A percentile compares a stretch with the other conserved stretches of the same genome.
Evolutionary conservation across 2,797 vertebrate species (phyloP).

Genomic region (Alauda arvensis): DNA sequence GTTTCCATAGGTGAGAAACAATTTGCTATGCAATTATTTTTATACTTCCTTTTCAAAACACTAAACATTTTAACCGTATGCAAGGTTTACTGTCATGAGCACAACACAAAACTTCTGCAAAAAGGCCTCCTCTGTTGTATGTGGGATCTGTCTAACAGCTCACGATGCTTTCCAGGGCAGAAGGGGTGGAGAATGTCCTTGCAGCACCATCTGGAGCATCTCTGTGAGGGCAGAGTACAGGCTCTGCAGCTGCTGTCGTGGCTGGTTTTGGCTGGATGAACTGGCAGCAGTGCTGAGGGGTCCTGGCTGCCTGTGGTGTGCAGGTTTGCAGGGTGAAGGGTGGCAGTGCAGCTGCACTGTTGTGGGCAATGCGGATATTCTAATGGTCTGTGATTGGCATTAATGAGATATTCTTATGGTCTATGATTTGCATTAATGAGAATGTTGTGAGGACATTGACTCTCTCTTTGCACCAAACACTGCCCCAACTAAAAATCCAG

Average conservation of each 20-base stretch:
- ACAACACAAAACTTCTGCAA: not conserved
- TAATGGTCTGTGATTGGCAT: accelerated
- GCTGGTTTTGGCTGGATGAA: not conserved
- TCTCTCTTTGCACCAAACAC: not conserved
- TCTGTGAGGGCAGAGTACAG: accelerated
- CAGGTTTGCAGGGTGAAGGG: not conserved
- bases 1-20: not conserved
- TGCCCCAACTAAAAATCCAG: not conserved
- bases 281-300: not conserved
- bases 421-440: accelerated
- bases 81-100: not conserved
- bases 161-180: accelerated
- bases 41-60: not conserved
- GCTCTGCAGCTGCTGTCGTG: accelerated
- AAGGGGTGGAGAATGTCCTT: not conserved
- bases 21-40: not conserved
- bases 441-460: not conserved
- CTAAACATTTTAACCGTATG: accelerated
- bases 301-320: accelerated
- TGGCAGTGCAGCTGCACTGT: not conserved
- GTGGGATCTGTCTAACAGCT: not conserved
- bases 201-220: not conserved
- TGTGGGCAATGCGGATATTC: accelerated
- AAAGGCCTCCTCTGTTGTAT: not conserved
- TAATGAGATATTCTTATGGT: not conserved